Conservation (phyloP, 2,113 vertebrate genomes). For the Empidonax alnorum region DNA sequence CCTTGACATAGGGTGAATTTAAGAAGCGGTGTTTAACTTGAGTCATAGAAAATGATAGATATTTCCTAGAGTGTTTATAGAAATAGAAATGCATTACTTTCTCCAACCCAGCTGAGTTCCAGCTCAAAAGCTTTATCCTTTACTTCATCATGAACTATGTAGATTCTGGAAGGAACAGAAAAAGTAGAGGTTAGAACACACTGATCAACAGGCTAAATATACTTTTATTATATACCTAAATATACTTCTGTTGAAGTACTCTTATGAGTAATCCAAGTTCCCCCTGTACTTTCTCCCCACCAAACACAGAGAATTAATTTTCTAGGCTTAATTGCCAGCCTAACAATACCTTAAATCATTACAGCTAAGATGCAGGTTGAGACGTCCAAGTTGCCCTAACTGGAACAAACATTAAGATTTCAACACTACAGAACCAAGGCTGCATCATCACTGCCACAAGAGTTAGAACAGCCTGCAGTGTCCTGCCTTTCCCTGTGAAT, state of each 20-base stretch:
- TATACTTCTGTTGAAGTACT: background rate
- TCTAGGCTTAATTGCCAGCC: background rate
- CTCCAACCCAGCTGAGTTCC: slow-evolving; percentile 99
- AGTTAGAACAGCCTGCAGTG: background rate
- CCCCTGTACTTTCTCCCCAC: background rate
- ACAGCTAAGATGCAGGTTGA: background rate
- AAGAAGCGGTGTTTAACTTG: background rate
- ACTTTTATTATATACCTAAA: background rate
- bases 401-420: background rate
- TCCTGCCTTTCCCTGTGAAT: background rate
- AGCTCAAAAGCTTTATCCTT: slow-evolving; percentile 98
- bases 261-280: background rate
- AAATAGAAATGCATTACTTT: slow-evolving; percentile 80
- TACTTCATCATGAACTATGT: slow-evolving; percentile 98
- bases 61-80: background rate
- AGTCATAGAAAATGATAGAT: background rate
- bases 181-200: slow-evolving; percentile 19
- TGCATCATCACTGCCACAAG: background rate
- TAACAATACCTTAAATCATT: background rate
- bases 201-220: background rate
- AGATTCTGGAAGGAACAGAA: slow-evolving; percentile 86
- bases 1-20: background rate
- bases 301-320: background rate
- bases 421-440: background rate
- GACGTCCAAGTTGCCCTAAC: background rate